Percentiles rank a stretch among this genome's conserved stretches.
Conservation (phyloP, 2,797 vertebrate genomes). For the Danio kyathit region DNA sequence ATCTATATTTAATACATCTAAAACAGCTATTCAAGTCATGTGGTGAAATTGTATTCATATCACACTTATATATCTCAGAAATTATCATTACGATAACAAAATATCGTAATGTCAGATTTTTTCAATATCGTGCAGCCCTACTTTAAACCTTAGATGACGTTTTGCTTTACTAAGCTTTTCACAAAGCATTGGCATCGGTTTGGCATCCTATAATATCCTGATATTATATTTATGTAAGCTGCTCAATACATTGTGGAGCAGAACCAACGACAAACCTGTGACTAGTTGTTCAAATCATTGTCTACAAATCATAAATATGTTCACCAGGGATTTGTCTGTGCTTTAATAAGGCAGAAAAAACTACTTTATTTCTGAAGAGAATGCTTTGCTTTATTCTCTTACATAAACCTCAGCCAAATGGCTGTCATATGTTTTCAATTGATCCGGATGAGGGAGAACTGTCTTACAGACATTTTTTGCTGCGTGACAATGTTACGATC, state of each 20-base stretch:
- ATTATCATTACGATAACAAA: too few species aligned
- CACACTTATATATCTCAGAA: too few species aligned
- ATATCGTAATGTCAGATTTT: too few species aligned
- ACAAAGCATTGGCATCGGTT: not conserved
- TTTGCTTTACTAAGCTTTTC: too few species aligned
- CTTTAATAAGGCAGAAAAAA: not conserved
- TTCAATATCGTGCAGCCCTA: too few species aligned
- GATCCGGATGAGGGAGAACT: constrained; percentile 69
- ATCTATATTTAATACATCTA: too few species aligned
- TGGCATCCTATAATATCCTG: not conserved
- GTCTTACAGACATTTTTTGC: constrained; percentile 65
- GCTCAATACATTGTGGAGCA: not conserved
- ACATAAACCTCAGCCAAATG: constrained; percentile 59
- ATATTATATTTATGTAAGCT: not conserved
- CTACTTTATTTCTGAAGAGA: constrained; percentile 14
- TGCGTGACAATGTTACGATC: constrained; percentile 59
- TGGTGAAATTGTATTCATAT: too few species aligned
- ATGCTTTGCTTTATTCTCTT: constrained; percentile 21
- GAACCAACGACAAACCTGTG: not conserved
- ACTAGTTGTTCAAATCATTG: not conserved
- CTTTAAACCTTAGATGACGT: too few species aligned
- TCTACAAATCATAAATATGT: constrained; percentile 21
- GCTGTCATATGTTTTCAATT: constrained; percentile 70
- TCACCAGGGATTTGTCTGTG: not conserved
- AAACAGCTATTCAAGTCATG: too few species aligned